Evolutionary conservation across 2,888 invertebrate genomes (phyloP), one percentile per base, ranked within the genome.

Genomic region (Rhamphomyia laevipes): DNA sequence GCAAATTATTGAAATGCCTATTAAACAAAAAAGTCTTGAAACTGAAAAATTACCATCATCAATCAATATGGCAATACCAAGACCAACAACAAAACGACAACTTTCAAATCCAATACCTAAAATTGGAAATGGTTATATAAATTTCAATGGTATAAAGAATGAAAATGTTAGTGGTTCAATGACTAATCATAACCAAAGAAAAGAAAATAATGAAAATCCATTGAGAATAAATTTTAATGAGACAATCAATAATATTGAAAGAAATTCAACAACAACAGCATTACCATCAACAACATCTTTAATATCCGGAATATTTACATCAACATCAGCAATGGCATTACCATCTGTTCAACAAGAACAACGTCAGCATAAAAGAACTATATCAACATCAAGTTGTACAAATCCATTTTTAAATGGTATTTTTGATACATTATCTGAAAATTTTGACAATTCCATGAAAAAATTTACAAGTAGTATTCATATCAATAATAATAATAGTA

Each of bases 11-110:
- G 50, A 50, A n/a, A 33, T 18, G 21, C 45, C 47, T 15, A 48
- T 35, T 5, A 51, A 51, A 30, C 51, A 53, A 45, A 52, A 49
- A 49, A 42, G 49, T 31, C 49, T 48, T 27, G 49, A 51, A 30
- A 47, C 50, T 12, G 52, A 52, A 21, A 38, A 48, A 45, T 43
- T 35, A 31, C 51, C 56, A 42, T 23, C 42, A 42, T 15, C 21
- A 15, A 18, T 18, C 13, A 42, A 42, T 23, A 18, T 18, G 18
- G 66, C 64, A 4, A 69, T 68, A 53, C 68, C 68, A 3, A 58
- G 68, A 13, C 68, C 71, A 10, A 56, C 63, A 10, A 63, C 66
- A 33, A 70, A 67, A 53, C 60, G 68, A 15, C 65, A 62, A 27
- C 23, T 42, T 2, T 58, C 58, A 5, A 51, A 49, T 13, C 52